phyloP scores from a whole-genome alignment of 1,140 invertebrate genomes.

The Batillaria attramentaria region DNA sequence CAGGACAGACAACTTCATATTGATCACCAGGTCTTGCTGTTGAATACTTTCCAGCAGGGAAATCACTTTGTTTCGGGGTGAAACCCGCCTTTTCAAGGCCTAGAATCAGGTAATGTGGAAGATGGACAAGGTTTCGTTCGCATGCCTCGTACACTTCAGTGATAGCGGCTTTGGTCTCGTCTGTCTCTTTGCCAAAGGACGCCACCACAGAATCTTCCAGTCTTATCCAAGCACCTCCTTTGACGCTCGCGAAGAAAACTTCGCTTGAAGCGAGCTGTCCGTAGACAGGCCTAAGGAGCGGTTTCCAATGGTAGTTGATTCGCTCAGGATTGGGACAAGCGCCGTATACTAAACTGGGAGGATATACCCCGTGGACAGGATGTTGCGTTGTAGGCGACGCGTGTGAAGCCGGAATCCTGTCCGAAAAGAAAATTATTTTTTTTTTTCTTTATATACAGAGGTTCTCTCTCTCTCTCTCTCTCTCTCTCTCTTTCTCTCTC shows the following conservation, averaged over 20 bases:
- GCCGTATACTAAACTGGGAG: not conserved
- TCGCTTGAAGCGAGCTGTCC: not conserved
- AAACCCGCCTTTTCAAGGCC: not conserved
- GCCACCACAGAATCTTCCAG: not conserved
- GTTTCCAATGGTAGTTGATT: conserved; percentile 4
- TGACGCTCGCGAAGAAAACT: not conserved
- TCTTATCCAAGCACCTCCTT: not conserved
- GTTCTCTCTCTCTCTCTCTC: no score
- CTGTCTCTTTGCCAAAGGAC: not conserved
- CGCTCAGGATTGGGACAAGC: not conserved
- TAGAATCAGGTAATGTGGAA: not conserved
- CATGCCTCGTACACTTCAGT: not conserved
- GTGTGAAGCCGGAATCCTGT: no score
- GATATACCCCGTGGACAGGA: not conserved
- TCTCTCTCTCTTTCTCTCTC: no score
- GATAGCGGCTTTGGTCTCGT: not conserved
- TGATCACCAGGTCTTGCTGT: no score
- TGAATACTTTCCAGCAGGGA: no score
- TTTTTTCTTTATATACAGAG: no score
- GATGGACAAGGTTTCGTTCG: not conserved
- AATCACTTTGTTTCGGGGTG: not conserved
- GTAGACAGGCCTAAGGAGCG: not conserved
- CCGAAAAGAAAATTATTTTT: no score
- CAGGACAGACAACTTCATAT: not conserved
- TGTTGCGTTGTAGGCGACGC: no score